Conservation (phyloP, 2,113 vertebrate genomes). For the Trematocara zebra region DNA sequence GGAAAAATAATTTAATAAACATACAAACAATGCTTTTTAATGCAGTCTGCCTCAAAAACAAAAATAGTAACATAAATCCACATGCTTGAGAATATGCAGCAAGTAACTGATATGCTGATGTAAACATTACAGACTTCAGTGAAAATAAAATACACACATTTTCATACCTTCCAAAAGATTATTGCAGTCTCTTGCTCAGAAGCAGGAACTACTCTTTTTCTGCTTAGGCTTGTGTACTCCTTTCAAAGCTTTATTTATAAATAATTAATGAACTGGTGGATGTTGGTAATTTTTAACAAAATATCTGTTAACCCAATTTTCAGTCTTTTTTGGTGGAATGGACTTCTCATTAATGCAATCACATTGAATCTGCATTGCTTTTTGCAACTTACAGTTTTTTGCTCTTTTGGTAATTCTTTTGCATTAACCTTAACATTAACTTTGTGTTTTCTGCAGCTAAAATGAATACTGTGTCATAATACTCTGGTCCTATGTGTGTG, state of each 20-base stretch:
- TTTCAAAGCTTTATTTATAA: neutral
- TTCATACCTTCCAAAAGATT: neutral
- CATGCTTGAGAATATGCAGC: neutral
- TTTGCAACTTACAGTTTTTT: neutral
- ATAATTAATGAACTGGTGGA: neutral
- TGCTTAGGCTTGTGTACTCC: neutral
- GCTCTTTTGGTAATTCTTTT: neutral
- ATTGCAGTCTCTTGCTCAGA: neutral
- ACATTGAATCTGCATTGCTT: neutral
- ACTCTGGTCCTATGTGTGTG: neutral
- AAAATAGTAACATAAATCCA: accelerated
- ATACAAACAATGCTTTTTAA: neutral
- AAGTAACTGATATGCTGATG: neutral
- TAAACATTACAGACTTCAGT: accelerated
- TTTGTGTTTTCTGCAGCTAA: neutral
- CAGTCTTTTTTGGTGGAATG: neutral
- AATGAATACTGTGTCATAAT: neutral
- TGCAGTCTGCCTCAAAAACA: neutral
- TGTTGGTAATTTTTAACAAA: neutral
- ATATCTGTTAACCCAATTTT: neutral
- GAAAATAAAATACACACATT: neutral
- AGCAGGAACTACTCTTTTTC: neutral
- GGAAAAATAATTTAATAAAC: neutral
- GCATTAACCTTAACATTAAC: neutral
- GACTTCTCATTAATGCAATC: neutral